Percentiles rank a stretch among this genome's conserved stretches.
phyloP scores from a whole-genome alignment of 2,797 vertebrate species.

The Gymnoscopelus braueri region DNA sequence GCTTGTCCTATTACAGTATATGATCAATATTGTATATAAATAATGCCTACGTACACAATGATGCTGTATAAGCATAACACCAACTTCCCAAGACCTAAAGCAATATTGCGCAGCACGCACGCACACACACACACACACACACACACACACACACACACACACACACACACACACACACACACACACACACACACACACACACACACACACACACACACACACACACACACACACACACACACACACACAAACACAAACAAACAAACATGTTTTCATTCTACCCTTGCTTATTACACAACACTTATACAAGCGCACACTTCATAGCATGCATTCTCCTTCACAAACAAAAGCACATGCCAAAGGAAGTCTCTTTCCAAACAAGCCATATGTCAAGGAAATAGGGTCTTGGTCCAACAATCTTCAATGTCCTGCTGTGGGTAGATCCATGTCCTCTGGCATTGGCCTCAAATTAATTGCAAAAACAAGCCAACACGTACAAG shows the following conservation, averaged over 20 bases:
- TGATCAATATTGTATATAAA: not conserved
- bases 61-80: not conserved
- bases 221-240: too few relatives aligned
- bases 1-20: too few relatives aligned
- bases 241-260: not conserved
- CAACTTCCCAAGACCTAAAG: constrained; percentile 4
- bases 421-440: not conserved
- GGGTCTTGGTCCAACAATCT: not conserved
- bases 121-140: not conserved
- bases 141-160: not conserved
- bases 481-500: not conserved
- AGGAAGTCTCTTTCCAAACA: constrained; percentile 15
- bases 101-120: not conserved
- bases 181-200: not conserved
- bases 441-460: constrained; percentile 3
- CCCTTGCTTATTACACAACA: not conserved
- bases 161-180: not conserved
- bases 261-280: constrained; percentile 5
- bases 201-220: not conserved
- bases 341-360: constrained; percentile 14
- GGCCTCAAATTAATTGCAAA: constrained; percentile 16
- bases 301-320: not conserved
- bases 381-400: not conserved
- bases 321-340: constrained; percentile 17
- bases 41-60: not conserved